phyloP scores from a whole-genome alignment of 2,888 invertebrate genomes.

The Thysanoteuthis rhombus region DNA sequence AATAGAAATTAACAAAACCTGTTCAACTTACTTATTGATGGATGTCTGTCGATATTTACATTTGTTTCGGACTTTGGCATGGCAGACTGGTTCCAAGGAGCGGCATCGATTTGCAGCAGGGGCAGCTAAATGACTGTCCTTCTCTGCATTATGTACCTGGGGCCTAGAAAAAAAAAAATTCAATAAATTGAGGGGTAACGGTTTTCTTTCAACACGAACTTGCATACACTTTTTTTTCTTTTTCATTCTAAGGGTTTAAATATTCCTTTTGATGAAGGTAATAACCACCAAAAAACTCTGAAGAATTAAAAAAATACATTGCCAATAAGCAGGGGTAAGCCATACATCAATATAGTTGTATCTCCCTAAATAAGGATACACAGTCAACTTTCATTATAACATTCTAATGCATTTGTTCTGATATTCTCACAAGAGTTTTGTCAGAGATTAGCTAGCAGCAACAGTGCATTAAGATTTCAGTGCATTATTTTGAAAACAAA shows the following conservation, averaged over 20 bases:
- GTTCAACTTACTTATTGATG: background rate
- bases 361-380: no score
- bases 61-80: background rate
- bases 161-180: background rate
- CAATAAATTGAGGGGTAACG: background rate
- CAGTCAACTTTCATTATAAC: no score
- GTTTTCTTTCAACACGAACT: background rate
- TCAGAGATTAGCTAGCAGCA: no score
- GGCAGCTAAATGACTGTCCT: background rate
- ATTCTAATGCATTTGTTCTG: no score
- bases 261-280: background rate
- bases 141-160: background rate
- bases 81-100: background rate
- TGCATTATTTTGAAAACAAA: no score
- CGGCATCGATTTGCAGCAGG: background rate
- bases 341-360: no score
- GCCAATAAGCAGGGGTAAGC: no score
- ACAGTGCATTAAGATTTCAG: no score
- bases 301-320: no score
- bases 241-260: no score
- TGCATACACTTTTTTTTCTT: no score
- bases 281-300: background rate
- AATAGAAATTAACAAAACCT: background rate
- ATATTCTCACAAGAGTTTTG: no score
- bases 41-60: conserved; percentile 27